Evolutionary conservation across 1,140 invertebrate genomes (phyloP), one percentile per base, ranked within the genome.

Genomic region (Trigoniulus corallinus): DNA sequence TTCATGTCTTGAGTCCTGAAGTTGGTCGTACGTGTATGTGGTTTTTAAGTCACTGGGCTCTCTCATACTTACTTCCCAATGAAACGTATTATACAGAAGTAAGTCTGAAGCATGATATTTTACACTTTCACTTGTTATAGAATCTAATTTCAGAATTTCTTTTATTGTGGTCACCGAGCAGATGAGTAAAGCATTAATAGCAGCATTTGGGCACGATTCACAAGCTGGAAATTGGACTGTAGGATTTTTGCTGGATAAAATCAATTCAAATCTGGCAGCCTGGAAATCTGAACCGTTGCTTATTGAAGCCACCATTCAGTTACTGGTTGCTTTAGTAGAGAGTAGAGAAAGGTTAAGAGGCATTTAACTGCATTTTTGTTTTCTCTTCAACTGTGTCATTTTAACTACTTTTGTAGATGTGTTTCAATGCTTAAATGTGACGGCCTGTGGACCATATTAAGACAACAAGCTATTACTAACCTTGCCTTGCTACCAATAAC

Each of bases 41-140:
- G 84, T 84, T 88, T 57, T 67, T 91, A 3, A 75, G 77, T 47
- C 74, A 79, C 55, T 89, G 81, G 79, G 75, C 78, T 27, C 67
- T 78, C 34, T 77, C 76, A 12, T 92, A 89, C 62, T 67, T 89
- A 23, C 64, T 84, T 48, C 77, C 78, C 21, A 70, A 72, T 23
- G 78, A 85, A 57, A 72, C 66, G 21, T 71, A 76, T 60, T 88
- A 85, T 60, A 62, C 69, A 23, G 75, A 82, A 67, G 80, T 70
- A 53, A 60, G 59, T 56, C 24, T 49, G 39, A 27, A 55, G 45
- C 53, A 25, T 55, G 7, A 12, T 20, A 43, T 41, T 41, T 46
- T 21, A 37, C 18, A 45, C 26, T 43, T 29, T 57, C 29, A 26
- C 53, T 50, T 54, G 23, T 56, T 56, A n/a, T n/a, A n/a, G n/a